phyloP scores from a whole-genome alignment of 2,113 vertebrate genomes.

The Tenrec ecaudatus region DNA sequence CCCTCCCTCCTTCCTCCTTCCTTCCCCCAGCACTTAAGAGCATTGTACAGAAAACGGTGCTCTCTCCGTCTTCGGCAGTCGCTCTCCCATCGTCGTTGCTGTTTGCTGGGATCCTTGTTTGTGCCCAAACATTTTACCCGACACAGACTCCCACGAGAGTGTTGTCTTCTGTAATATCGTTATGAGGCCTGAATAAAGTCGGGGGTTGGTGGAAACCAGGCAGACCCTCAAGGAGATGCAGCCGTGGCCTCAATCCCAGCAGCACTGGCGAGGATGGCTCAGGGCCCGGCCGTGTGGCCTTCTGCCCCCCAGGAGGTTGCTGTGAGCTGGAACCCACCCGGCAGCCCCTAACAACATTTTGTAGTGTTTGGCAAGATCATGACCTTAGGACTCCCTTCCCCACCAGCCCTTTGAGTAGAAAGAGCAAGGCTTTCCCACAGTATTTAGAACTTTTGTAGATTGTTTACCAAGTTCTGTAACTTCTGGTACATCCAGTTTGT shows the following conservation, averaged over 20 bases:
- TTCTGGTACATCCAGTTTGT: neutral
- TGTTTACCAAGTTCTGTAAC: conserved; percentile 36
- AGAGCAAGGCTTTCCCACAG: neutral
- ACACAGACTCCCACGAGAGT: conserved; percentile 29
- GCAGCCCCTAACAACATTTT: too few relatives aligned
- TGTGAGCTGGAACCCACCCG: too few relatives aligned
- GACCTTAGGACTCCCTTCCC: neutral
- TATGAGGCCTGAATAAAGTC: too few relatives aligned
- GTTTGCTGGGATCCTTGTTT: conserved; percentile 29
- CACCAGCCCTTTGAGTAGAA: neutral
- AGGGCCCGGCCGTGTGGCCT: too few relatives aligned
- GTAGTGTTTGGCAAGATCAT: conserved; percentile 32
- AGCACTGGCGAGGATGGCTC: too few relatives aligned
- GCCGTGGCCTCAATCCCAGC: too few relatives aligned
- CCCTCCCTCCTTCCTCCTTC: conserved; percentile 16
- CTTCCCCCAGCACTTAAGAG: neutral
- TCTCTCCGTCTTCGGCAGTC: conserved; percentile 12
- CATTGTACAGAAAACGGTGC: neutral
- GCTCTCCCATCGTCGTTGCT: neutral
- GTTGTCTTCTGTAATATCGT: neutral
- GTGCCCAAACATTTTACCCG: conserved; percentile 24
- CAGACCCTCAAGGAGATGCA: too few relatives aligned
- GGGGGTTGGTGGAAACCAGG: too few relatives aligned
- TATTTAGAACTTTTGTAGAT: neutral
- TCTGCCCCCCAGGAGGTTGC: too few relatives aligned